A percentile compares a stretch with the other conserved stretches of the same genome.
Evolutionary conservation across 35 echinoderm and acorn worm genomes (phyloP).

Genomic region (Apostichopus californicus): DNA sequence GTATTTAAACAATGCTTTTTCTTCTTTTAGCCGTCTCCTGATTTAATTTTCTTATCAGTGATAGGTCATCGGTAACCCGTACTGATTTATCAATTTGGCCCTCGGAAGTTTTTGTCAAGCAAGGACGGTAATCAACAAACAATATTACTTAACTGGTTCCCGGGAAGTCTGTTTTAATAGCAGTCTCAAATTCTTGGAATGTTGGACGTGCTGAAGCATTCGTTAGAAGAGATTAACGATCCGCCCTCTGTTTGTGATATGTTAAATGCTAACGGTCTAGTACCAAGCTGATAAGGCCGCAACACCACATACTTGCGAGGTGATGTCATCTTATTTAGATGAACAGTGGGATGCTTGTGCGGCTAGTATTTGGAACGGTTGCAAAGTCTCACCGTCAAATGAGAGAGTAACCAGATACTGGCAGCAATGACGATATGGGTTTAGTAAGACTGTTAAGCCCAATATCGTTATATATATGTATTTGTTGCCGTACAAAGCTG

Average conservation of each 20-base stretch:
- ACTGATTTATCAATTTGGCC: neutral
- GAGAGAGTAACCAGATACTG: neutral
- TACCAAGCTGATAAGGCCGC: neutral
- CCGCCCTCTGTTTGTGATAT: neutral
- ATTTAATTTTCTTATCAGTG: no score
- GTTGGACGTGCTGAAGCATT: constrained; percentile 13
- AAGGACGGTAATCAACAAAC: constrained; percentile 13
- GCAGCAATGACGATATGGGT: neutral
- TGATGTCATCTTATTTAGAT: neutral
- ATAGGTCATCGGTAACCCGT: neutral
- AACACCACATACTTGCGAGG: neutral
- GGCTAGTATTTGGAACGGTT: neutral
- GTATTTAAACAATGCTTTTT: no score
- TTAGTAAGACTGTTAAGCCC: no score
- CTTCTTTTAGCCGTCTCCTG: no score
- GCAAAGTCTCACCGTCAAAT: neutral
- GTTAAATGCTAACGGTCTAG: neutral
- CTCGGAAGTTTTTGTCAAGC: neutral
- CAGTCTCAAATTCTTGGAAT: neutral
- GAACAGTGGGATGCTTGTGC: no score
- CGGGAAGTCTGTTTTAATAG: constrained; percentile 15
- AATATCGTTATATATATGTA: no score
- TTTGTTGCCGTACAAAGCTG: no score
- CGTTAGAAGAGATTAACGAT: neutral
- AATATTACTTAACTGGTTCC: neutral